phyloP scores from a whole-genome alignment of 2,113 vertebrate genomes.

The Ciconia boyciana region DNA sequence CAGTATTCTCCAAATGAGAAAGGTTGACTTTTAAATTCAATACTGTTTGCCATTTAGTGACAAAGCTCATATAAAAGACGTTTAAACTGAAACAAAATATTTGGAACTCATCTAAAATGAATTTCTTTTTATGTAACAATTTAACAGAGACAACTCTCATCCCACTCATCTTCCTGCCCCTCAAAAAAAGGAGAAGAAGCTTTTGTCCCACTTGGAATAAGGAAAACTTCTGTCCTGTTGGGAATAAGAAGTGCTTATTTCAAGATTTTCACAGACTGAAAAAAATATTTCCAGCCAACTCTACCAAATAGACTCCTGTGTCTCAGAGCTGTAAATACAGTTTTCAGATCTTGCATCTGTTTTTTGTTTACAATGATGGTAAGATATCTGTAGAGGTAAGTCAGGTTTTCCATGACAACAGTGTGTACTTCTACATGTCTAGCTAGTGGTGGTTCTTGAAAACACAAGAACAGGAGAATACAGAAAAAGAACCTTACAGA shows the following conservation, averaged over 20 bases:
- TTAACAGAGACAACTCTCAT: neutral
- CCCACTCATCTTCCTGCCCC: neutral
- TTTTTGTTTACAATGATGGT: constrained; percentile 23
- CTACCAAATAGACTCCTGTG: neutral
- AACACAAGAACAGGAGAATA: constrained; percentile 36
- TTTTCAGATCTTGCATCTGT: neutral
- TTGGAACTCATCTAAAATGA: neutral
- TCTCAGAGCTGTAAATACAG: neutral
- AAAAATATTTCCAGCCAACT: neutral
- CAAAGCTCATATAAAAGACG: neutral
- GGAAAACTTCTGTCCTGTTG: neutral
- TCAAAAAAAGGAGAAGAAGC: neutral
- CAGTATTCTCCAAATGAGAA: neutral
- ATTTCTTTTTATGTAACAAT: neutral
- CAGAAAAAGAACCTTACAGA: neutral
- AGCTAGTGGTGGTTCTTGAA: constrained; percentile 25
- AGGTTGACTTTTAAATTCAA: neutral
- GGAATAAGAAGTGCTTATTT: neutral
- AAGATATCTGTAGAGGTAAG: constrained; percentile 22
- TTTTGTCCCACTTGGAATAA: neutral
- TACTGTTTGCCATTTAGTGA: neutral
- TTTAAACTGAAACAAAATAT: neutral
- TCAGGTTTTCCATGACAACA: constrained; percentile 69
- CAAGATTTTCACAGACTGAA: neutral
- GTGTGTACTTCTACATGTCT: constrained; percentile 27